Conservation (phyloP, 2,113 vertebrate genomes). For the Neolamprologus hecqui region DNA sequence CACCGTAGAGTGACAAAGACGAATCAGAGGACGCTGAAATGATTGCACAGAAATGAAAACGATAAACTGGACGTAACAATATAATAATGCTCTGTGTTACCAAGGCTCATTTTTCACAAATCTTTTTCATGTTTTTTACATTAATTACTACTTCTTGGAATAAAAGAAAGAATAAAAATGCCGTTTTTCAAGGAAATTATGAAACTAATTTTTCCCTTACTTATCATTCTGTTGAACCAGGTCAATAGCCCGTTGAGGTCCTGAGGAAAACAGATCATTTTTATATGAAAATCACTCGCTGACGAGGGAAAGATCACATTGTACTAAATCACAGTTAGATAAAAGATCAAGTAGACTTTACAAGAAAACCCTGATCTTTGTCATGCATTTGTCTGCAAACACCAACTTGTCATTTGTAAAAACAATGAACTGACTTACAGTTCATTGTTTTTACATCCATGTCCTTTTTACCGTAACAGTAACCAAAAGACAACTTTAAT, state of each 20-base stretch:
- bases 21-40: conserved; percentile 12
- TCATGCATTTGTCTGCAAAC: not conserved
- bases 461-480: not conserved
- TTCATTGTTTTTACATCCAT: too few species aligned
- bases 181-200: not conserved
- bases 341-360: not conserved
- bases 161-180: not conserved
- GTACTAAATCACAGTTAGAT: not conserved
- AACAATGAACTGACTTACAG: not conserved
- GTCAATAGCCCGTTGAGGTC: conserved; percentile 5
- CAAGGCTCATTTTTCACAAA: not conserved
- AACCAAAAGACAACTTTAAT: not conserved
- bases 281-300: not conserved
- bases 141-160: not conserved
- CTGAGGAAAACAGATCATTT: conserved; percentile 5
- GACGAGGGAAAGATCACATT: not conserved
- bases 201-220: conserved; percentile 5
- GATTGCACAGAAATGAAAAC: not conserved
- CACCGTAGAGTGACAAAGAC: not conserved
- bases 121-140: not conserved
- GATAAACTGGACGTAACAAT: rapidly evolving
- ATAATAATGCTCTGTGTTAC: not conserved
- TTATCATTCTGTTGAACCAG: conserved; percentile 38
- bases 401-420: not conserved
- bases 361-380: not conserved